Evolutionary conservation across 2,888 invertebrate species (phyloP), one percentile per base, ranked within the genome.

Genomic region (Melanargia galathea): DNA sequence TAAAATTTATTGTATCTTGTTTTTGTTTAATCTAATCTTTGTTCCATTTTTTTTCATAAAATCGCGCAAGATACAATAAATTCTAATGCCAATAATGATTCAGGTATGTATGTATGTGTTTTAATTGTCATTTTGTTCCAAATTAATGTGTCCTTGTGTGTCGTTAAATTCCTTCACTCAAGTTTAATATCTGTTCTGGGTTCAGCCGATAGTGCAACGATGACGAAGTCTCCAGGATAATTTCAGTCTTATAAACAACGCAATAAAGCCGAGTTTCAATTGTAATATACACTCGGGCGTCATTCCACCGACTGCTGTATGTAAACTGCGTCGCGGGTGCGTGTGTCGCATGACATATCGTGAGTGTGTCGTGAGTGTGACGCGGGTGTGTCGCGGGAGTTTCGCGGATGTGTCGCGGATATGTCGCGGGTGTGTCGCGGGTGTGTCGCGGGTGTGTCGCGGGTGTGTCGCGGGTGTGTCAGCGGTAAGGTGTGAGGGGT

Each of bases 401-500:
- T 13, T 46, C 11, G 13, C 24, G 22, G 1, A 22, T 22, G 20
- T 20, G 20, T 20, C n/a, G 7, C 20, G 26, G 3, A 4, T 24
- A 13, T 13, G 24, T 24, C n/a, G 13, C 26, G 26, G 1, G 48
- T 49, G 7, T 20, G n/a, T 11, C 3, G 7, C n/a, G 26, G 1
- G 26, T 16, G 22, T 33, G 33, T 4, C 3, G 16, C 11, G 40
- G 26, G 40, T 43, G 30, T 46, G 33, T 33, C n/a, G 11, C 22
- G 18, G 13, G 35, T 57, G 51, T 7, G 45, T 49, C 18, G 33
- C 33, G 51, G 2, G 30, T 56, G 51, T 58, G 54, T 20, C 1
- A n/a, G 18, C 11, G 40, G 40, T 6, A 8, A 4, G 65, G 8
- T 18, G 22, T 10, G 20, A 4, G 51, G 30, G 38, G 74, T 84